Conservation (phyloP, 2,888 invertebrate species). For the Ectropis crepuscularia region DNA sequence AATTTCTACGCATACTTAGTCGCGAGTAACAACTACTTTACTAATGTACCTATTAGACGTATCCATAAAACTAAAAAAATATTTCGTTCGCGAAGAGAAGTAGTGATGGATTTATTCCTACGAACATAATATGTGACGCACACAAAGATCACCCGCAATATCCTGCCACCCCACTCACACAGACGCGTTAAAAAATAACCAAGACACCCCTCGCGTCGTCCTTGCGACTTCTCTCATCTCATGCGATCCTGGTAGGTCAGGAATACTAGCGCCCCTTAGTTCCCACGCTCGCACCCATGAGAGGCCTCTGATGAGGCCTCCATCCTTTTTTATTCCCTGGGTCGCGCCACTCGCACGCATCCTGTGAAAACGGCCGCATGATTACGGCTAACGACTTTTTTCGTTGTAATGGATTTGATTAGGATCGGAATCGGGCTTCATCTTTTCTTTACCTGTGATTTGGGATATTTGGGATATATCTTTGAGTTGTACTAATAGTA, state of each 20-base stretch:
- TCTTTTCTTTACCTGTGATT: constrained; percentile 10
- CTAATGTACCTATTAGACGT: no score
- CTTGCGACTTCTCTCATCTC: constrained; percentile 45
- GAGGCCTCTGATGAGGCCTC: constrained; percentile 60
- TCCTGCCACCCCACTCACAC: constrained; percentile 24
- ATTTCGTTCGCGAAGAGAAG: no score
- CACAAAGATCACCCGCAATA: background rate
- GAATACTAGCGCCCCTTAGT: constrained; percentile 77
- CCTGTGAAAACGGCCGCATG: constrained; percentile 46
- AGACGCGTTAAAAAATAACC: constrained; percentile 34
- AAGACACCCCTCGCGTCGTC: constrained; percentile 38
- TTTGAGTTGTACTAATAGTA: no score
- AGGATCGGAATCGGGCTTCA: constrained; percentile 19
- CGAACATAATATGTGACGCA: no score
- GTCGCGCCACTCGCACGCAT: constrained; percentile 59
- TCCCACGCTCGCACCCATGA: constrained; percentile 78
- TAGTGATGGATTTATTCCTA: no score
- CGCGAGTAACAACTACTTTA: no score
- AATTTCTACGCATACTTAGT: no score
- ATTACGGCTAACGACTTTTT: constrained; percentile 39
- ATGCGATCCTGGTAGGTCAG: constrained; percentile 69
- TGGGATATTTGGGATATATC: no score
- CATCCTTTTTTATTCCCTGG: constrained; percentile 67
- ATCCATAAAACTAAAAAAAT: no score
- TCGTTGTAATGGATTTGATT: constrained; percentile 29